Base-by-base conservation (phyloP, 1,140 invertebrate species). In the Sarcophaga peregrina region DNA sequence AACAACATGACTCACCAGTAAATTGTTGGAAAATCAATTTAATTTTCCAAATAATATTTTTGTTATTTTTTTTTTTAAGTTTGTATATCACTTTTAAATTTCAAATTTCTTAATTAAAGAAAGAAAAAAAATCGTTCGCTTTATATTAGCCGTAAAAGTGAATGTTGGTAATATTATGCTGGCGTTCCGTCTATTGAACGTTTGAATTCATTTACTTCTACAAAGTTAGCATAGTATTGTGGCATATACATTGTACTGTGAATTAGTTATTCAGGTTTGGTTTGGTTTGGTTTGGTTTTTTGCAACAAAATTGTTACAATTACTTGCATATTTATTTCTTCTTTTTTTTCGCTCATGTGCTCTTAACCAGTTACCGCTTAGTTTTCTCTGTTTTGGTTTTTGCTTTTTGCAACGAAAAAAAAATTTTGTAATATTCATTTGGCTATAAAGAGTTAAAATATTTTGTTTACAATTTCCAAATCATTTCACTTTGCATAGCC, bases 281-380 rank as follows among this genome's bases (percentile, higher is more conserved):
- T 68, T 68, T 68, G 8, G 17, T 17, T 20, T n/a, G n/a, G n/a
- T n/a, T n/a, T n/a, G n/a, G n/a, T 20, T 68, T 68, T 68, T 68
- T 68, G 58, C 58, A 68, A 68, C n/a, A 68, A 68, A 68, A 37
- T 37, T 68, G 62, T 68, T 20, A 68, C 62, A 68, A 25, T 68
- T 68, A 68, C 62, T 10, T 25, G 62, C 3, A 58, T 58, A n/a
- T n/a, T n/a, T 7, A 58, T 58, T 68, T 10, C 62, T 25, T 20
- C 17, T 68, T n/a, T 25, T 20, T 68, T 62, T 62, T 58, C 5
- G 1, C 15, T 62, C 6, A 25, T 68, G 20, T 68, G 54, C 54
- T 8, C 20, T 62, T 62, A 37, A 37, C 25, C 25, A 37, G 25
- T 37, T 37, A 37, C 25, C 25, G 25, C 25, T 37, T 62, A 15